Evolutionary conservation across 2,888 invertebrate genomes (phyloP), one percentile per base, ranked within the genome.

Genomic region (Acleris emargana): DNA sequence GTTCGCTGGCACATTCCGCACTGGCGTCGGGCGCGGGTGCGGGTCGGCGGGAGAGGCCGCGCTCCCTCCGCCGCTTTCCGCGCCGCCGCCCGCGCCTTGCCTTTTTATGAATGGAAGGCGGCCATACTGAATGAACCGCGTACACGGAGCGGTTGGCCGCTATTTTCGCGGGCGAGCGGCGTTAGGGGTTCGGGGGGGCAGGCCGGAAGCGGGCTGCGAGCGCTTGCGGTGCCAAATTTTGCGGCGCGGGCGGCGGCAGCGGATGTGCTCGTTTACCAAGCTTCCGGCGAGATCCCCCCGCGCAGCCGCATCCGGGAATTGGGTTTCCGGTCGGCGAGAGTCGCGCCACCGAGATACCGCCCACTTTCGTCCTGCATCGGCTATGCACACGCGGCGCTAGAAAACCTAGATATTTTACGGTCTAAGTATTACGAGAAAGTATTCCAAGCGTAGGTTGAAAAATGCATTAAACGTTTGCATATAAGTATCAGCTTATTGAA

Each of bases 81-180:
- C 83, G 88, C 83, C 81, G 76, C 87, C 85, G 80, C 85, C 89
- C 83, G 84, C 87, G 84, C 91, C 87, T 87, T 89, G 93, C 94
- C 94, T 94, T 94, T 94, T 94, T 94, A 94, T 94, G 94, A 94
- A 94, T 94, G 94, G 94, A 93, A 93, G 94, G 94, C 94, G 93
- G 94, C 94, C 94, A 94, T 94, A 91, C 94, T 94, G 94, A 94
- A 94, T 94, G 94, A 94, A 94, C 93, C 93, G 94, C 93, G 93
- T 93, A 93, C 93, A 93, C 92, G 83, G 91, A 91, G 91, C 91
- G 89, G 91, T 90, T 89, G 89, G 91, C 88, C 90, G 91, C 91
- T 91, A 91, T 91, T 91, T 90, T 88, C 84, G 91, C 91, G 89
- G 86, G 88, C 87, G 84, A 85, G 80, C 84, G 87, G 80, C 82